A percentile compares a stretch with the other conserved stretches of the same genome.
Evolutionary conservation across 2,888 invertebrate genomes (phyloP).

Genomic region (Odontomyia ornata): DNA sequence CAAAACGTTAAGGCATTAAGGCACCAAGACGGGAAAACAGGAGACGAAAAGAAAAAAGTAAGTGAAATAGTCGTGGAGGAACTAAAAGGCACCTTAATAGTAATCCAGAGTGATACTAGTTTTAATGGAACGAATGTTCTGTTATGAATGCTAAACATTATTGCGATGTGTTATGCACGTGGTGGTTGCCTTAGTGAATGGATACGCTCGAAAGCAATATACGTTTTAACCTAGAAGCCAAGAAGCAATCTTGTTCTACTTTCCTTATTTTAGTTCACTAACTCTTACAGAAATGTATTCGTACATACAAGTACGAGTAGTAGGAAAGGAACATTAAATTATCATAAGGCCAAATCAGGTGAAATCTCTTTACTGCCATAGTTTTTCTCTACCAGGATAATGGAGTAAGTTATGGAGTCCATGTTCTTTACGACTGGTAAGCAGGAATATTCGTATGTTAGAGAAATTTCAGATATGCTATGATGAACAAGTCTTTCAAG

Average conservation of each 20-base stretch:
- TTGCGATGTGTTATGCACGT: conserved; percentile 18
- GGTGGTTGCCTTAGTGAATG: not conserved
- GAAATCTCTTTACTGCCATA: conserved; percentile 30
- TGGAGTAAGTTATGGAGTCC: conserved; percentile 15
- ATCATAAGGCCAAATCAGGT: conserved; percentile 33
- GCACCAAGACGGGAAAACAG: conserved; percentile 19
- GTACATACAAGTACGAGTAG: too few relatives aligned
- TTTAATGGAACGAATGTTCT: conserved; percentile 43
- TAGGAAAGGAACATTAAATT: conserved; percentile 25
- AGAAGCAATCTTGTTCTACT: not conserved
- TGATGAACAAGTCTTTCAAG: too few relatives aligned
- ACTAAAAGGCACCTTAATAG: conserved; percentile 36
- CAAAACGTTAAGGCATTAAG: conserved; percentile 41
- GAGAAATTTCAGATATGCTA: too few relatives aligned
- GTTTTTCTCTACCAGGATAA: conserved; percentile 31
- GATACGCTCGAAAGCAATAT: conserved; percentile 20
- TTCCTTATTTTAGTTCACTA: not conserved
- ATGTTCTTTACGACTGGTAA: not conserved
- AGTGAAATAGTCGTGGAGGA: not conserved
- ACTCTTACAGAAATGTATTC: not conserved
- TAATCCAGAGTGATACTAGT: conserved; percentile 43
- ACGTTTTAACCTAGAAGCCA: not conserved
- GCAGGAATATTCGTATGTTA: too few relatives aligned
- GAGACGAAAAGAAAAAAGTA: not conserved
- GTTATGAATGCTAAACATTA: conserved; percentile 42